Base-by-base conservation (phyloP, 2,113 vertebrate genomes). In the Elanoides forficatus region DNA sequence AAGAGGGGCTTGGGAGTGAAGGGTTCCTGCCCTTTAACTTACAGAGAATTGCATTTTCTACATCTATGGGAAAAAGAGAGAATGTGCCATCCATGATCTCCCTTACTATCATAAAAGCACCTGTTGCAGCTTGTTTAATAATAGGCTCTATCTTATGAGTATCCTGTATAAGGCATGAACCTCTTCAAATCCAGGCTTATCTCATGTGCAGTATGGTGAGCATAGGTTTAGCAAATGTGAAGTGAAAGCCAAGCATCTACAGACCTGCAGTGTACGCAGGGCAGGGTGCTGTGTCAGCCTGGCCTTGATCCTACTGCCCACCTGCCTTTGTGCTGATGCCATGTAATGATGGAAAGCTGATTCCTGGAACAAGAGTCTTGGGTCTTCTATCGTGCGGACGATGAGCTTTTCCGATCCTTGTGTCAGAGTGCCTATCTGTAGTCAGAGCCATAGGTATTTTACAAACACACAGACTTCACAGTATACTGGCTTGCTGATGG, bases 251-350 rank as follows among this genome's bases (percentile, higher is more conserved):
- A 92, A 63, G 27, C 42, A n/a, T 3, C 43, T 85, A 26, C 30
- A 92, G 36, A 42, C 7, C 11, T 63, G 32, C 36, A 59, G 65
- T 5, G 55, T 36, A 16, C 42, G 19, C 10, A n/a, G 55, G 38
- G 63, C 80, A 81, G 80, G 25, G 15, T 21, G 22, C 20, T 67
- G 42, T 78, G 68, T 59, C 86, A 74, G 52, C 14, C 68, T 1
- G 5, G 17, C 72, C 89, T 42, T 45, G 55, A 5, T 7, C 0
- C 0, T 5, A 3, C 38, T 55, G 50, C 55, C 27, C 22, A 3
- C 30, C 81, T 70, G 68, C 42, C 53, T 27, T 50, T 20, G 27
- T 42, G 38, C 29, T 82, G 65, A 15, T 55, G 80, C 53, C 45
- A 17, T 1, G 43, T 6, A 29, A 22, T 58, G 36, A 9, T 30